Evolutionary conservation across 2,888 invertebrate species (phyloP), one percentile per base, ranked within the genome.

Genomic region (Agrotis ipsilon): DNA sequence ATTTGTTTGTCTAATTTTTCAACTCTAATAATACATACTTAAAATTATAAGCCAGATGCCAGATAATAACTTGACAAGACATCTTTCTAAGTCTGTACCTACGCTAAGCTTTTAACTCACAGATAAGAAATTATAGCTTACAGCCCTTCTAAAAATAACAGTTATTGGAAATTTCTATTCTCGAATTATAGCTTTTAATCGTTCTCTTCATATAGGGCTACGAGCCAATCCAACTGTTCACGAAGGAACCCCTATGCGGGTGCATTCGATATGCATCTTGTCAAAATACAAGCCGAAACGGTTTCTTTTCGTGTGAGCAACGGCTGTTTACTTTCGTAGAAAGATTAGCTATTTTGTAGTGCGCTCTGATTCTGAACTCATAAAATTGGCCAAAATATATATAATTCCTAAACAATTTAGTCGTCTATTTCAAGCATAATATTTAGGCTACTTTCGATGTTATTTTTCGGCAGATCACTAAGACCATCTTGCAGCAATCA

Each of bases 171-270:
- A 1, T 11, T 39, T 39, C 9, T 39, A 9, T 32, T 32, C 7
- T 32, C 9, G 1, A 9, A 39, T 39, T 39, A 39, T 2, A 39
- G 39, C 39, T 11, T 39, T 1, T 39, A 39, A 11, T 39, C 39
- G 39, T 39, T 9, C 39, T 32, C 32, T 39, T 39, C 2, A 39
- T 39, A 2, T 9, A n/a, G 4, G 39, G 39, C 39, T 39, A 2
- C 39, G 39, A 39, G 11, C 39, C 39, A 39, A 39, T 11, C 9
- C 39, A 39, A 39, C 39, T 39, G 39, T 39, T 39, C 11, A 9
- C 39, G 11, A n/a, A 13, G 5, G 24, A 19, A 6, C 55, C 55
- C 69, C 21, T 57, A 46, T 69, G 46, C 55, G 45, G n/a, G 24
- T 57, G 39, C n/a, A 13, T 14, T 70, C 4, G 18, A 54, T 4